Base-by-base conservation (phyloP, 1,140 invertebrate genomes). In the Drosophila nebulosa region DNA sequence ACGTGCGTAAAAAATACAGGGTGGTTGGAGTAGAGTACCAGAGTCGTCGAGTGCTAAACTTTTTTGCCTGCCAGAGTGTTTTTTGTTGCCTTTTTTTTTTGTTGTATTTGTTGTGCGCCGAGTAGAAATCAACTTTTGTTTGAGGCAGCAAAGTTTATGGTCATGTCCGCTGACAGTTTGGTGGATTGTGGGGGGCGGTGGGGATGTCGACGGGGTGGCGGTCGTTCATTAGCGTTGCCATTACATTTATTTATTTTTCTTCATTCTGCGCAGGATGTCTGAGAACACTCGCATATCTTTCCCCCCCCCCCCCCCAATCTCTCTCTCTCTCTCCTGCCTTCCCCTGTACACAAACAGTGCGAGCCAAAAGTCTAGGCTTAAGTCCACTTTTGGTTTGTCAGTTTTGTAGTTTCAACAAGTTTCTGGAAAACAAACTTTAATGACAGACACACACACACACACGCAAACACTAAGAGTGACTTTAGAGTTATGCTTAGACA, bases 241-340 rank as follows among this genome's bases (percentile, higher is more conserved):
- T 67, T 73, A 62, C 63, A 78, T 78, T 67, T 78, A 71, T 77
- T 66, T 77, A 71, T 77, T 68, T 75, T 74, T 69, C 56, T 70
- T 60, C 32, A 64, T 73, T 73, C 70, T 57, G 52, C 39, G 30
- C 65, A 70, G 68, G 68, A 70, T 70, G 66, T 70, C 67, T 71
- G 50, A 53, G 27, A 32, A 71, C 27, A 69, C 56, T 22, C 53
- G 22, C 35, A 46, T 12, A 32, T 64, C 63, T 24, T 16, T 10
- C 12, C 12, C 30, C 10, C 3, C 7, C 30, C 10, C 30, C 4
- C 26, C 5, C 14, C 21, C 21, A 3, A 36, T 7, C 12, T 6
- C 5, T n/a, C 39, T 50, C 26, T 10, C 50, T 4, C 14, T 10
- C 10, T 53, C 14, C 1, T 9, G 4, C 3, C 2, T 14, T 53